Evolutionary conservation across 2,888 invertebrate species (phyloP).

Genomic region (Actias luna): DNA sequence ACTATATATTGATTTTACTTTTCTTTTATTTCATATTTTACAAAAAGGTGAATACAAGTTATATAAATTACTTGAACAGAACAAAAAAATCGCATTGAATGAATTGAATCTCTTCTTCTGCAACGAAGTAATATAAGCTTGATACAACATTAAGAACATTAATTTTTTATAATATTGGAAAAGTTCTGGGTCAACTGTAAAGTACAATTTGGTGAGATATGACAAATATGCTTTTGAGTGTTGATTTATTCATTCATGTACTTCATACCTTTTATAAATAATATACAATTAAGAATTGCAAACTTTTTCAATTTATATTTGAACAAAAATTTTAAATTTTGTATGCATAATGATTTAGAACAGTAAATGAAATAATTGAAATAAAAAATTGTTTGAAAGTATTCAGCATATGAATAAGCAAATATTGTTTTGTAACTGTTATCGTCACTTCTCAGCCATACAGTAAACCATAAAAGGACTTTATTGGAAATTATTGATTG

Average conservation of each 20-base stretch:
- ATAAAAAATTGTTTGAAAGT: constrained; percentile 66
- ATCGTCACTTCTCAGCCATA: constrained; percentile 51
- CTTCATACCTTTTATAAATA: background rate
- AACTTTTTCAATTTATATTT: background rate
- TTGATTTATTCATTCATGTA: too few species aligned
- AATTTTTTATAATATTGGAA: too few species aligned
- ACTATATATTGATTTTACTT: background rate
- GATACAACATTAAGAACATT: too few species aligned
- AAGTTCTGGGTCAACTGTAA: too few species aligned
- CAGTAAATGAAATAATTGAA: constrained; percentile 59
- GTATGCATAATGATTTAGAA: constrained; percentile 18
- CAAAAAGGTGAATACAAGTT: too few species aligned
- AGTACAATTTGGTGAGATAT: too few species aligned
- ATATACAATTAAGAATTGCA: background rate
- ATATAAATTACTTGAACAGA: too few species aligned
- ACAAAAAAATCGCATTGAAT: too few species aligned
- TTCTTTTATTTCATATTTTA: too few species aligned
- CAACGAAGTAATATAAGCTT: too few species aligned
- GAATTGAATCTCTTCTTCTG: too few species aligned
- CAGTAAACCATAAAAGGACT: constrained; percentile 66
- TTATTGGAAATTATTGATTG: constrained; percentile 78
- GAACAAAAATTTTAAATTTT: constrained; percentile 1
- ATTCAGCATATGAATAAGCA: constrained; percentile 40
- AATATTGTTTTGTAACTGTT: constrained; percentile 46
- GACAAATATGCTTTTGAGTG: too few species aligned